Evolutionary conservation across 2,797 vertebrate species (phyloP).

Genomic region (Neopelma chrysocephalum): DNA sequence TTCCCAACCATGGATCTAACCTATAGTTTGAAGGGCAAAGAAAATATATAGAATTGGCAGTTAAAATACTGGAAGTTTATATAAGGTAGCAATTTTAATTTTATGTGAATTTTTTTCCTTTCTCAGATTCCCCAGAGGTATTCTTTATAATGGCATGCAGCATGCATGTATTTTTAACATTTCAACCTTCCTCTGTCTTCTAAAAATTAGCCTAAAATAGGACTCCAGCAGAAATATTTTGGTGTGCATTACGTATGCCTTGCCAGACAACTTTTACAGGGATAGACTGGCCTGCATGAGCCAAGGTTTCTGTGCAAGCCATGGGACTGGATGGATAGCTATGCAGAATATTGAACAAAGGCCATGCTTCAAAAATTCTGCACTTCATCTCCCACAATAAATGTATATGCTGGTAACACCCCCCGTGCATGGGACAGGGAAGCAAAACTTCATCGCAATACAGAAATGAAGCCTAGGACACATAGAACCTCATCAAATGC

Average conservation of each 20-base stretch:
- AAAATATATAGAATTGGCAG: not conserved
- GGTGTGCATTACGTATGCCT: not conserved
- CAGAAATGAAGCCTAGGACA: not conserved
- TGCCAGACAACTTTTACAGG: not conserved
- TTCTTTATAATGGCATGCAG: not conserved
- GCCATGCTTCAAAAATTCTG: not conserved
- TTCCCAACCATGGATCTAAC: not conserved
- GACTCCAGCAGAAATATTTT: not conserved
- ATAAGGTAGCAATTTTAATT: not conserved
- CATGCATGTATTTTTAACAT: not conserved
- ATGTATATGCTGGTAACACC: not conserved
- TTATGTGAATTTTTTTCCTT: not conserved
- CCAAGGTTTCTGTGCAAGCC: not conserved
- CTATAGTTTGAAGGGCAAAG: not conserved
- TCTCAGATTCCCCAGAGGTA: not conserved
- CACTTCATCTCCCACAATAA: not conserved
- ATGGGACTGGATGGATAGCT: not conserved
- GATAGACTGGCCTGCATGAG: not conserved
- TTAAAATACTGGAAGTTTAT: not conserved
- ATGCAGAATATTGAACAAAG: not conserved
- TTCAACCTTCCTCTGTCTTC: not conserved
- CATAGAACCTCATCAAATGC: not conserved
- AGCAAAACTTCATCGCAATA: not conserved
- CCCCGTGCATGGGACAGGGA: not conserved
- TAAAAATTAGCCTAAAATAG: not conserved